Percentiles rank a stretch among this genome's conserved stretches.
Conservation (phyloP, 1,140 invertebrate species). For the Diachasmimorpha longicaudata region DNA sequence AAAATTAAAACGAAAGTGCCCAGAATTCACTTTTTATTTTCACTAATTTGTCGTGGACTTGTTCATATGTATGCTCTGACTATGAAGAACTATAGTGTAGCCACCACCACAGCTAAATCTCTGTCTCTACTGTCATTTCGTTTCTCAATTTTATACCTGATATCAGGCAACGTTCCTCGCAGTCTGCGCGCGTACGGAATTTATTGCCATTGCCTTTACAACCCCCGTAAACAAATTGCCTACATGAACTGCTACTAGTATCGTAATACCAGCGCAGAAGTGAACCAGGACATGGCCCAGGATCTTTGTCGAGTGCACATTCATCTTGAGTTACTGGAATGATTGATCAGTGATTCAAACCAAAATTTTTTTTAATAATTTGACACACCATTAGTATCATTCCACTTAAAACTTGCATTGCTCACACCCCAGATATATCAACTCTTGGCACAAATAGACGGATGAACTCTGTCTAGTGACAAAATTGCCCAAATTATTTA, state of each 20-base stretch:
- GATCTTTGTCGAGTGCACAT: conserved; percentile 64
- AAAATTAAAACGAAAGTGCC: no score
- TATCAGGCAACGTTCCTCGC: conserved; percentile 63
- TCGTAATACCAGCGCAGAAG: conserved; percentile 70
- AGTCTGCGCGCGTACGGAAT: conserved; percentile 67
- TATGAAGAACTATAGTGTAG: neutral
- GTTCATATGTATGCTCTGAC: no score
- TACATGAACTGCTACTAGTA: conserved; percentile 60
- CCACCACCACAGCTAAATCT: neutral
- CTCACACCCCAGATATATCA: no score
- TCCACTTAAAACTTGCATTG: neutral
- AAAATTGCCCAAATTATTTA: no score
- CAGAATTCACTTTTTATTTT: no score
- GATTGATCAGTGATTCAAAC: conserved; percentile 9
- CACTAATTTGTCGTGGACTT: no score
- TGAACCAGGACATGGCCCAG: conserved; percentile 65
- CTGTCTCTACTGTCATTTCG: conserved; percentile 6
- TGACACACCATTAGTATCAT: conserved; percentile 7
- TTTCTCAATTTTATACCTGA: conserved; percentile 45
- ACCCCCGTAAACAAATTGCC: conserved; percentile 69
- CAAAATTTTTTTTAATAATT: neutral
- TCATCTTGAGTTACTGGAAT: conserved; percentile 49
- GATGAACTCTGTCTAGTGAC: no score
- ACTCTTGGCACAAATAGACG: no score
- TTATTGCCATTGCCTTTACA: conserved; percentile 74